Evolutionary conservation across 2,113 vertebrate species (phyloP).

Genomic region (Melanerpes aurifrons): DNA sequence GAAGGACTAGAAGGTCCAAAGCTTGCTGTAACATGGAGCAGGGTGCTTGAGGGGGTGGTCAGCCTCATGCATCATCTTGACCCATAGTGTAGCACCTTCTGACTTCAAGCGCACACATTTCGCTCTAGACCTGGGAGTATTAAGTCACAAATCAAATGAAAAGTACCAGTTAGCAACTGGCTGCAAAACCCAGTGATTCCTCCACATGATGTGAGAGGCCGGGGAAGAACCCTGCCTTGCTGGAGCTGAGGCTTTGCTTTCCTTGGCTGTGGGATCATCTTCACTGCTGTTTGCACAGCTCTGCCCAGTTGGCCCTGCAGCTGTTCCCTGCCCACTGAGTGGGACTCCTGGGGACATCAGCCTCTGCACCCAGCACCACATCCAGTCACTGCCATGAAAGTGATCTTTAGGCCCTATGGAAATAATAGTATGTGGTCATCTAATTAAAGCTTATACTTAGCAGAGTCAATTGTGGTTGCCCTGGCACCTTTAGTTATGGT

Average conservation of each 20-base stretch:
- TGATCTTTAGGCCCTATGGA: neutral
- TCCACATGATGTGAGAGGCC: neutral
- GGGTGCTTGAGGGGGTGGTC: neutral
- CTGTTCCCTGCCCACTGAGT: neutral
- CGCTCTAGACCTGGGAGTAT: neutral
- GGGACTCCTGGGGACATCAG: neutral
- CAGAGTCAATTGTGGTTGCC: neutral
- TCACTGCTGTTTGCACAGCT: neutral
- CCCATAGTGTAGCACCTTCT: rapidly evolving
- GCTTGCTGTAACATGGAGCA: rapidly evolving
- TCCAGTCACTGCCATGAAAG: neutral
- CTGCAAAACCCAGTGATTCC: neutral
- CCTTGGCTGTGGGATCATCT: neutral
- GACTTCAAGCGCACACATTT: rapidly evolving
- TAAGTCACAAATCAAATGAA: neutral
- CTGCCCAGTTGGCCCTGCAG: neutral
- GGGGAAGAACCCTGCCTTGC: neutral
- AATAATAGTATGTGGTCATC: slow-evolving; percentile 11
- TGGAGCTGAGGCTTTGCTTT: neutral
- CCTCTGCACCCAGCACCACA: neutral
- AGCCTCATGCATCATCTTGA: neutral
- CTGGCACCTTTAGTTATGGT: neutral
- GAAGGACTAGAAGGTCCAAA: neutral
- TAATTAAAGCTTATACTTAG: slow-evolving; percentile 37
- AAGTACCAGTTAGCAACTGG: rapidly evolving